These are phyloP conservation scores for Labrus mixtus DNA, from an alignment of 2,113 vertebrate species.

Conservation along the genomic window DNA sequence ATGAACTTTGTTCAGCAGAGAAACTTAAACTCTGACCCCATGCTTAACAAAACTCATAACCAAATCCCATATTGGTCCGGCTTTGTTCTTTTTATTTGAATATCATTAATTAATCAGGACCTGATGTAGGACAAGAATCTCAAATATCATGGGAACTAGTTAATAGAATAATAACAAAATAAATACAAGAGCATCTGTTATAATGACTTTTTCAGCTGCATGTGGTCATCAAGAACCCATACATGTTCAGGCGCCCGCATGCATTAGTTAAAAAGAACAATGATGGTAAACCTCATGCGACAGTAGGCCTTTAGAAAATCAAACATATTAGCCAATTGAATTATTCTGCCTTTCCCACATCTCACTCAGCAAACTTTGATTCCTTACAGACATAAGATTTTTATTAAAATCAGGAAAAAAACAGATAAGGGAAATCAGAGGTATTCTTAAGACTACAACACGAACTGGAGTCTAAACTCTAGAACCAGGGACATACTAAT, in stretches of 20 bases:
- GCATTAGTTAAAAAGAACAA: slow-evolving; percentile 2
- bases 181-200: neutral
- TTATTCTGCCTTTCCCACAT: neutral
- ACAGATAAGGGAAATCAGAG: neutral
- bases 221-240: neutral
- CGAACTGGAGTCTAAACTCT: neutral
- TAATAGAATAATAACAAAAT: neutral
- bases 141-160: neutral
- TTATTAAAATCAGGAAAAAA: neutral
- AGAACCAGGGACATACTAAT: slow-evolving; percentile 26
- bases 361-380: neutral
- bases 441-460: neutral
- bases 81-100: too few species aligned
- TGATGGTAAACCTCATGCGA: neutral
- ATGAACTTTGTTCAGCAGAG: too few species aligned
- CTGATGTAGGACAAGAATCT: too few species aligned
- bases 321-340: neutral
- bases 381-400: neutral
- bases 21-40: too few species aligned
- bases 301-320: neutral
- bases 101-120: neutral
- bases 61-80: too few species aligned
- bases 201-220: neutral
- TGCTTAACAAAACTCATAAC: too few species aligned
- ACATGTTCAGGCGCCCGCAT: neutral